These are phyloP conservation scores for Fistularia tabacaria DNA, from an alignment of 2,797 vertebrate genomes.

Conservation along the genomic window DNA sequence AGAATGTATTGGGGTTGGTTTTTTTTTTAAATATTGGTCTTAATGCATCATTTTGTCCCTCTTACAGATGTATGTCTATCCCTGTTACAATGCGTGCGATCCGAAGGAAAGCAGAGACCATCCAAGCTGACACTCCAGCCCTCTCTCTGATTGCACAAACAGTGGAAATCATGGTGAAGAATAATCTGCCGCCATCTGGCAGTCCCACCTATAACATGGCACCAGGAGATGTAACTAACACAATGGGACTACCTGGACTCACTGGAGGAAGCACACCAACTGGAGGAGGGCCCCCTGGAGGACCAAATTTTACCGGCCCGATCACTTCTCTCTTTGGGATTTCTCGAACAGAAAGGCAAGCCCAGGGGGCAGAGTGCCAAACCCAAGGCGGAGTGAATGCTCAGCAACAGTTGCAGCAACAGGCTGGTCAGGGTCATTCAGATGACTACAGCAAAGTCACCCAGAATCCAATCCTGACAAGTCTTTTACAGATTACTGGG, in stretches of 20 bases:
- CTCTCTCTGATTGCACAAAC: conserved; percentile 96
- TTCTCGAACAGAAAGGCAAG: conserved; percentile 75
- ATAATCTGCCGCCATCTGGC: conserved; percentile 91
- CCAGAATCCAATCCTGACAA: conserved; percentile 98
- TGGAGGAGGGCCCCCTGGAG: conserved; percentile 59
- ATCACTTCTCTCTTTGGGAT: conserved; percentile 88
- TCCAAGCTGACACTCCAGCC: conserved; percentile 96
- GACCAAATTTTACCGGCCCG: conserved; percentile 82
- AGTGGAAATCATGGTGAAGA: conserved; percentile 98
- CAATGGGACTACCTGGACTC: conserved; percentile 85
- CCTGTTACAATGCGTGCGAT: conserved; percentile 98
- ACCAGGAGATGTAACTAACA: conserved; percentile 75
- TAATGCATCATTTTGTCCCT: not conserved
- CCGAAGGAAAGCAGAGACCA: conserved; percentile 96
- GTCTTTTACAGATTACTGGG: conserved; percentile 94
- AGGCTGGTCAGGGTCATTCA: conserved; percentile 75
- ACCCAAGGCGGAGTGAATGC: conserved; percentile 56
- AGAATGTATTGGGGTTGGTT: too few species aligned
- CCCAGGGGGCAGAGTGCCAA: conserved; percentile 65
- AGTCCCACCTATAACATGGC: conserved; percentile 95
- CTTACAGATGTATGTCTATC: conserved; percentile 93
- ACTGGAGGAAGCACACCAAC: conserved; percentile 83
- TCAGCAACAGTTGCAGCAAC: conserved; percentile 70
- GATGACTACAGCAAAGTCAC: conserved; percentile 98
- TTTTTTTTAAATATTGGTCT: not conserved